Evolutionary conservation across 2,113 vertebrate genomes (phyloP), one percentile per base, ranked within the genome.

Genomic region (Zonotrichia leucophrys): DNA sequence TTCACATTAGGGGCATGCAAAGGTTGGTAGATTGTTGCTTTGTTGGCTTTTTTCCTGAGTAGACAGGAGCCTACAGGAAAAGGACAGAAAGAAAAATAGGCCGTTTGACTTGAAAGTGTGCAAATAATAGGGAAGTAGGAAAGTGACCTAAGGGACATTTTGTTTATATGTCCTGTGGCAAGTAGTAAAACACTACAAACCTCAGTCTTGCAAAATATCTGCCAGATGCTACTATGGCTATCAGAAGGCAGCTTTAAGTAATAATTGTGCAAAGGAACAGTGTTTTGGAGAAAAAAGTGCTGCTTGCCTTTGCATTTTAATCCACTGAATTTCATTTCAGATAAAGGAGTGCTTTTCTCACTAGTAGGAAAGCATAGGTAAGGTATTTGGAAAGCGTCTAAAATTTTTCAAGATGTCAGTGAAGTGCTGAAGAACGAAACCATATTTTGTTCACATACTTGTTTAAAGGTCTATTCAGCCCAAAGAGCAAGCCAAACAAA

Each of bases 61-160:
- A 82, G 81, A 63, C 39, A 82, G 66, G 10, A 95, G 70, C 66
- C 59, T 83, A 83, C 90, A 92, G 82, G 44, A 76, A 91, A 94
- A 79, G 18, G 14, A 84, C 41, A 79, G 37, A 66, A 63, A 82
- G 62, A 69, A 94, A 92, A 87, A 84, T 39, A 66, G 55, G 23
- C 35, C 87, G 6, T 35, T 73, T 82, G 42, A 78, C 53, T 75
- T 87, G 5, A 73, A 95, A 94, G 27, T 59, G 62, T 92, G 55
- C 42, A 85, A 94, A 92, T 60, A 84, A 7, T n/a, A 76, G 41
- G 41, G 49, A 93, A 94, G 35, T 13, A 90, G 89, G 10, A 74
- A 92, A 92, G 80, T 66, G 33, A 90, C 81, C 49, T 69, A 73
- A 92, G 87, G 87, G 74, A 75, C 33, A 73, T 37, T 82, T 79